A percentile compares a stretch with the other conserved stretches of the same genome.
Conservation (phyloP, 2,113 vertebrate species). For the Paradoxurus hermaphroditus region DNA sequence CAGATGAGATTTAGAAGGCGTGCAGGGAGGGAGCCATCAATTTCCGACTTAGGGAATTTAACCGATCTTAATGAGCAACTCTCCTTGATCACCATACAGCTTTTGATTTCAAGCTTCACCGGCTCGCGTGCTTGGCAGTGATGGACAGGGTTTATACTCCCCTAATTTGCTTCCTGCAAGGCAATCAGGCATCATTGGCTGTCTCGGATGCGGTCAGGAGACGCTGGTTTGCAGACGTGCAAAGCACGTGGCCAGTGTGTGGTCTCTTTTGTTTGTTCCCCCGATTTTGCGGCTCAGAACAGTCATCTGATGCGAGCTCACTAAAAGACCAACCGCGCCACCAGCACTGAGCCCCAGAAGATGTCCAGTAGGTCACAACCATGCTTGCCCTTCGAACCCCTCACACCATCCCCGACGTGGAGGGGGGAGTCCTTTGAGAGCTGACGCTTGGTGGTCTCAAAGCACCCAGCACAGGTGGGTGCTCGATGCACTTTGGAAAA, state of each 20-base stretch:
- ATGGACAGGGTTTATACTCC: constrained; percentile 48
- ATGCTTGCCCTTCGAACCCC: not conserved
- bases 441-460: not conserved
- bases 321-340: fast-evolving
- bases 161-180: constrained; percentile 76
- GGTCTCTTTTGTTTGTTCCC: not conserved
- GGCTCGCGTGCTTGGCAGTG: constrained; percentile 34
- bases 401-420: not conserved
- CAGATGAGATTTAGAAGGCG: constrained; percentile 30
- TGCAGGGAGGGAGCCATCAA: constrained; percentile 31
- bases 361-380: not conserved
- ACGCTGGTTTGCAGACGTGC: not conserved
- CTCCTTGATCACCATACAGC: constrained; percentile 58
- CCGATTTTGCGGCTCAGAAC: not conserved
- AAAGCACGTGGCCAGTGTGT: not conserved
- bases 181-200: constrained; percentile 59
- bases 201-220: not conserved
- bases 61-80: constrained; percentile 78
- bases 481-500: not conserved
- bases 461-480: not conserved
- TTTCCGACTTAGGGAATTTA: constrained; percentile 71
- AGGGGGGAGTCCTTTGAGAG: not conserved
- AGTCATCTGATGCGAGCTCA: not conserved
- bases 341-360: not conserved
- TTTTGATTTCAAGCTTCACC: constrained; percentile 20